Evolutionary conservation across 2,888 invertebrate genomes (phyloP), one percentile per base, ranked within the genome.

Genomic region (Erpobdella octoculata): DNA sequence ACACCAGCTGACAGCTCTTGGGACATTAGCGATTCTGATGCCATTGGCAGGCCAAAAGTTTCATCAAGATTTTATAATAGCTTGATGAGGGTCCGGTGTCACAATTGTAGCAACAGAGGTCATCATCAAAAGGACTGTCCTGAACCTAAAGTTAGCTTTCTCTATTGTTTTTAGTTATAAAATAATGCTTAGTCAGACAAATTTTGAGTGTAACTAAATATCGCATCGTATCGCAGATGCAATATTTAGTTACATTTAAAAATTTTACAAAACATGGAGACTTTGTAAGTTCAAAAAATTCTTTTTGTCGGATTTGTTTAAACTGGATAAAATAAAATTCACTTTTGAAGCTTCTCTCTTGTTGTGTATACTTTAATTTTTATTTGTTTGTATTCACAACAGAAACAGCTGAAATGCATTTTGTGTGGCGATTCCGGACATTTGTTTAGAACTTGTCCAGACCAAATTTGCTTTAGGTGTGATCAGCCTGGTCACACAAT

Each of bases 401-500:
- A 68, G 68, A 68, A 68, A n/a, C 15, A n/a, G 35, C 31, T 4
- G 15, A 53, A 28, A 15, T 68, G 68, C 46, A 68, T 53, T n/a
- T 53, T 68, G 15, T 68, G 68, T 31, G 33, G 48, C 53, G 41
- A 53, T n/a, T n/a, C 33, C 18, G 68, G 68, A n/a, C 68, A 68
- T 53, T 18, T 48, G 31, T 46, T 33, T 33, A 68, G 58, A 53
- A 25, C n/a, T 21, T 68, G 68, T 33, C n/a, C 48, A 0, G 28
- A 46, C 21, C 53, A 46, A 31, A 8, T 68, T 5, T 68, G 68
- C 25, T 68, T 68, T 35, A 46, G 48, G 25, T 68, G 68, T 33
- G 33, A 33, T 53, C 46, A 35, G 15, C 68, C 68, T 9, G 68
- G 68, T 21, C 68, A 68, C 35, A 15, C 68, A 31, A 33, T 31